phyloP scores from a whole-genome alignment of 2,113 vertebrate genomes.

The Hippocampus zosterae region DNA sequence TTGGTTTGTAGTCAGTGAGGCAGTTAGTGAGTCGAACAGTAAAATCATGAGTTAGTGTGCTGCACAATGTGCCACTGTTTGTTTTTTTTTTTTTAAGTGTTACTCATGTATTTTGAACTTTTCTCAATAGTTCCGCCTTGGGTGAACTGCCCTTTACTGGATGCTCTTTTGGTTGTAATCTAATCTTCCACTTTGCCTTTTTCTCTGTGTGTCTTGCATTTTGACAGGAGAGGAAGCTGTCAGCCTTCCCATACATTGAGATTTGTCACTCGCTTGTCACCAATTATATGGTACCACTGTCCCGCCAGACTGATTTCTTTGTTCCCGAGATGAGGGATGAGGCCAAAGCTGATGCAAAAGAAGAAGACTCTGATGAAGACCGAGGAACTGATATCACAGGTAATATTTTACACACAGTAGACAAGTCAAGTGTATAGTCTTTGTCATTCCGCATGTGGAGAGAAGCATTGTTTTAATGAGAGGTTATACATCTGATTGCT shows the following conservation, averaged over 20 bases:
- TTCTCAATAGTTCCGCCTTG: too few species aligned
- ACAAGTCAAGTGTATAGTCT: neutral
- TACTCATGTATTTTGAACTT: too few species aligned
- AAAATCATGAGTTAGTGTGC: neutral
- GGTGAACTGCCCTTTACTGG: neutral
- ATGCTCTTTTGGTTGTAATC: neutral
- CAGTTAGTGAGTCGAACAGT: neutral
- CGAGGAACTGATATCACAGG: slow-evolving; percentile 81
- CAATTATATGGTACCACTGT: slow-evolving; percentile 88
- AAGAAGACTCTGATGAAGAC: slow-evolving; percentile 75
- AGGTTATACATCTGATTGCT: neutral
- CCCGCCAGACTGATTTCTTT: slow-evolving; percentile 88
- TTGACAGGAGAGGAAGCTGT: slow-evolving; percentile 84
- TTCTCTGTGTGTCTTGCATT: neutral
- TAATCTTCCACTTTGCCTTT: slow-evolving; percentile 9
- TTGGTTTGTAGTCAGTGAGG: neutral
- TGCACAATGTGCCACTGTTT: too few species aligned
- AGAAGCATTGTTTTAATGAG: neutral
- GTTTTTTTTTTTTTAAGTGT: too few species aligned
- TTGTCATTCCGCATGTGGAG: neutral
- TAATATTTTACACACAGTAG: slow-evolving; percentile 42
- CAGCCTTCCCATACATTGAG: slow-evolving; percentile 87
- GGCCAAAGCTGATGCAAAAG: slow-evolving; percentile 68
- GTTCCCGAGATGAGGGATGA: slow-evolving; percentile 89
- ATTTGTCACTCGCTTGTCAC: slow-evolving; percentile 82